These are phyloP conservation scores for Scaptomyza parva DNA, from an alignment of 2,888 invertebrate species.

Conservation along the genomic window DNA sequence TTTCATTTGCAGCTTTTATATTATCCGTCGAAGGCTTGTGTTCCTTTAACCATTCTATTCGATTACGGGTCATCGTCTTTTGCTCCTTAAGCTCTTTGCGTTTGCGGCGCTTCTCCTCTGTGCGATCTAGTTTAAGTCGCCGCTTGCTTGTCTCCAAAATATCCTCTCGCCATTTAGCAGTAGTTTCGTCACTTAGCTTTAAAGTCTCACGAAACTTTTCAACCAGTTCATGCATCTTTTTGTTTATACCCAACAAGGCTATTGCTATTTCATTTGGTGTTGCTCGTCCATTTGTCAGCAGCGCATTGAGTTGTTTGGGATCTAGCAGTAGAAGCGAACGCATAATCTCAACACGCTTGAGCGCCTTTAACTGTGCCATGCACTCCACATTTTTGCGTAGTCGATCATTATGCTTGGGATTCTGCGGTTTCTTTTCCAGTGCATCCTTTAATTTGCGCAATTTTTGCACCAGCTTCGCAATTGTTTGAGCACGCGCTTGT, in stretches of 20 bases:
- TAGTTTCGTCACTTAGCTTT: constrained; percentile 51
- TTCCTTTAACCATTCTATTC: constrained; percentile 78
- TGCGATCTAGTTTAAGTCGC: constrained; percentile 66
- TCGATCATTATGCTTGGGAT: constrained; percentile 70
- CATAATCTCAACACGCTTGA: constrained; percentile 75
- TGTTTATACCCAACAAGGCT: constrained; percentile 80
- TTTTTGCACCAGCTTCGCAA: constrained; percentile 82
- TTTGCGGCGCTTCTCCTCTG: constrained; percentile 69
- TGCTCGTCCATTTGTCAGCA: constrained; percentile 80
- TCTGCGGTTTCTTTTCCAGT: constrained; percentile 72
- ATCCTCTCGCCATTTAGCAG: constrained; percentile 72
- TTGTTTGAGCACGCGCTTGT: constrained; percentile 75
- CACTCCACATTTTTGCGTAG: constrained; percentile 68
- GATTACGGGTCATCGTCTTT: constrained; percentile 69
- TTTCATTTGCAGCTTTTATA: neutral
- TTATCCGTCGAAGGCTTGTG: constrained; percentile 37
- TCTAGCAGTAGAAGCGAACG: constrained; percentile 72
- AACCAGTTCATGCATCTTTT: constrained; percentile 69
- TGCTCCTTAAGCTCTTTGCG: constrained; percentile 70
- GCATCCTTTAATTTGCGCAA: constrained; percentile 78
- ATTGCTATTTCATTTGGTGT: constrained; percentile 78
- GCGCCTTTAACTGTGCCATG: constrained; percentile 73
- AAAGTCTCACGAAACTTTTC: constrained; percentile 62
- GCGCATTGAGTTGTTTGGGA: constrained; percentile 64
- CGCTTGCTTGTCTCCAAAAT: constrained; percentile 79